Conservation (phyloP, 2,888 invertebrate species). For the Drosophila subquinaria region DNA sequence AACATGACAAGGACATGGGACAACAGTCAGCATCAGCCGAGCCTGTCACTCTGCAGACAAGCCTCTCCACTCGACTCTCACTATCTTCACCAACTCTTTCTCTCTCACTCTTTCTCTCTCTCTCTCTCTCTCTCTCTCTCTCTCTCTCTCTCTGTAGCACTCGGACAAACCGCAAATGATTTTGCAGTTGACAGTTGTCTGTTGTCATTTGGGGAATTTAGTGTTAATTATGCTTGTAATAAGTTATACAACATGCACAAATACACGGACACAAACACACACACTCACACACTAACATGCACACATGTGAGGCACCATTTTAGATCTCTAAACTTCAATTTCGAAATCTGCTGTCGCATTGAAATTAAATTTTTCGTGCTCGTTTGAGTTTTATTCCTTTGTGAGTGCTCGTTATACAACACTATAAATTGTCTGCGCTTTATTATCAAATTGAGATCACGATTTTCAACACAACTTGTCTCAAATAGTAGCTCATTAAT, state of each 20-base stretch:
- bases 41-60: constrained; percentile 40
- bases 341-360: constrained; percentile 37
- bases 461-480: not conserved
- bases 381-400: not conserved
- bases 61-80: not conserved
- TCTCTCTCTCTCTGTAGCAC: constrained; percentile 19
- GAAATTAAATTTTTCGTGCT: constrained; percentile 22
- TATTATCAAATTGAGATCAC: not conserved
- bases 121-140: constrained; percentile 6
- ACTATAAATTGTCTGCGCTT: not conserved
- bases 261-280: constrained; percentile 13
- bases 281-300: not conserved
- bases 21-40: constrained; percentile 55
- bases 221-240: constrained; percentile 81
- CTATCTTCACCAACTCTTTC: not conserved
- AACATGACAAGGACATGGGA: constrained; percentile 61
- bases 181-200: constrained; percentile 82
- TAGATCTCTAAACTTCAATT: constrained; percentile 20
- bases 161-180: constrained; percentile 72
- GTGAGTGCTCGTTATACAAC: not conserved
- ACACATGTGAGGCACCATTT: constrained; percentile 3
- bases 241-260: constrained; percentile 68
- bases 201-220: constrained; percentile 79
- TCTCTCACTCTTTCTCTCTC: not conserved
- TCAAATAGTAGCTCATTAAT: not conserved